Percentiles rank a stretch among this genome's conserved stretches.
phyloP scores from a whole-genome alignment of 2,888 invertebrate genomes.

The Subacronicta megacephala region DNA sequence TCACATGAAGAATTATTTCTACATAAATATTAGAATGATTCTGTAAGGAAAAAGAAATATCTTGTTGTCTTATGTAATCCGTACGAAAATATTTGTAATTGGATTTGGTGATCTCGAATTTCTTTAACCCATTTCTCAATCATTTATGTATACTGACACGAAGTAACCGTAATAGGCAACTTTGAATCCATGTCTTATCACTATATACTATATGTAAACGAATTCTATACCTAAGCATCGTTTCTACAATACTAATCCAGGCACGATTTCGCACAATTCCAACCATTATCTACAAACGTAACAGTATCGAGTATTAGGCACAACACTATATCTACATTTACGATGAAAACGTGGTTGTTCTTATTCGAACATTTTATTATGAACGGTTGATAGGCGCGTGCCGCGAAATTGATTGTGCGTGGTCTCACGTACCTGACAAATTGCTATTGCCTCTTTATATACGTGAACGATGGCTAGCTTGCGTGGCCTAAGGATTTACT shows the following conservation, averaged over 20 bases:
- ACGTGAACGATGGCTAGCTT: slow-evolving; percentile 60
- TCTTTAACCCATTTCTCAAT: too few species aligned
- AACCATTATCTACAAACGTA: slow-evolving; percentile 25
- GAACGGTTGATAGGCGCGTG: slow-evolving; percentile 72
- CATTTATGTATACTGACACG: too few species aligned
- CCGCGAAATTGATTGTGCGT: slow-evolving; percentile 78
- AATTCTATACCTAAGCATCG: slow-evolving; percentile 4
- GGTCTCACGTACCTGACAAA: slow-evolving; percentile 78
- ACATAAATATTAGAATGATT: slow-evolving; percentile 1
- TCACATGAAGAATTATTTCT: background rate
- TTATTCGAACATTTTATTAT: slow-evolving; percentile 69
- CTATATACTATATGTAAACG: background rate
- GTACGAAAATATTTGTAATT: too few species aligned
- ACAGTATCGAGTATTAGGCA: slow-evolving; percentile 31
- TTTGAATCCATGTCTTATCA: too few species aligned
- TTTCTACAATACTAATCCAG: slow-evolving; percentile 20
- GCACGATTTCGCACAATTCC: slow-evolving; percentile 34
- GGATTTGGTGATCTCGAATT: too few species aligned
- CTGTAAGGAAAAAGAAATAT: background rate
- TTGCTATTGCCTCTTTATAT: slow-evolving; percentile 67
- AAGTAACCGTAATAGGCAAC: too few species aligned
- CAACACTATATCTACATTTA: slow-evolving; percentile 25
- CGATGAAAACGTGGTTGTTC: slow-evolving; percentile 53
- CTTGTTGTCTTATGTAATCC: too few species aligned
- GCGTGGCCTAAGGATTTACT: slow-evolving; percentile 55